Percentiles rank a stretch among this genome's conserved stretches.
Conservation (phyloP, 2,113 vertebrate genomes). For the Hoplias malabaricus region DNA sequence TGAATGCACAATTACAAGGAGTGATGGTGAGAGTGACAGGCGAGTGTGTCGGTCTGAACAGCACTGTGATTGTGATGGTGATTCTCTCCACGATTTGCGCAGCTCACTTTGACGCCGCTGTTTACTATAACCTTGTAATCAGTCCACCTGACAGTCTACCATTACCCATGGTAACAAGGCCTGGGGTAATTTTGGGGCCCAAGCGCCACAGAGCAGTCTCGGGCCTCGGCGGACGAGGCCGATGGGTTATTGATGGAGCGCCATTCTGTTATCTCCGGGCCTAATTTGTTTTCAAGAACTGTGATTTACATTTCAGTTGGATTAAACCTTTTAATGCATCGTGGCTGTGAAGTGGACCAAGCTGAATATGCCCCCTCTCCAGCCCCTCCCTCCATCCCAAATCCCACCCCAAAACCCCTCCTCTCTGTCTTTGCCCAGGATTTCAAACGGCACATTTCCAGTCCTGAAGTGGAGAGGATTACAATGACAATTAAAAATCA, state of each 20-base stretch:
- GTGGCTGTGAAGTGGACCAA: conserved; percentile 74
- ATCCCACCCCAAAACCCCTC: conserved; percentile 53
- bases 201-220: conserved; percentile 57
- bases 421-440: conserved; percentile 56
- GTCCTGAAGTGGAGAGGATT: conserved; percentile 83
- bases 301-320: conserved; percentile 95
- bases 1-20: conserved; percentile 64
- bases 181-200: conserved; percentile 79
- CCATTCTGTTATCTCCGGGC: conserved; percentile 81
- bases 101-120: conserved; percentile 73
- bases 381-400: conserved; percentile 38
- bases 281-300: conserved; percentile 92
- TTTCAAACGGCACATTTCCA: conserved; percentile 82
- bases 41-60: conserved; percentile 70
- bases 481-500: conserved; percentile 91
- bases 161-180: conserved; percentile 81
- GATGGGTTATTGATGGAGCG: conserved; percentile 75
- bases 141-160: conserved; percentile 80
- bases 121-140: conserved; percentile 85
- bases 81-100: conserved; percentile 59
- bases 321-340: conserved; percentile 89
- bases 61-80: conserved; percentile 75
- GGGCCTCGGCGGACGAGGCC: conserved; percentile 48
- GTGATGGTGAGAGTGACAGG: conserved; percentile 56
- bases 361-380: conserved; percentile 60